Conservation (phyloP, 30 jellyfish, hydroid and myxozoan genomes). For the Aurelia sp. region DNA sequence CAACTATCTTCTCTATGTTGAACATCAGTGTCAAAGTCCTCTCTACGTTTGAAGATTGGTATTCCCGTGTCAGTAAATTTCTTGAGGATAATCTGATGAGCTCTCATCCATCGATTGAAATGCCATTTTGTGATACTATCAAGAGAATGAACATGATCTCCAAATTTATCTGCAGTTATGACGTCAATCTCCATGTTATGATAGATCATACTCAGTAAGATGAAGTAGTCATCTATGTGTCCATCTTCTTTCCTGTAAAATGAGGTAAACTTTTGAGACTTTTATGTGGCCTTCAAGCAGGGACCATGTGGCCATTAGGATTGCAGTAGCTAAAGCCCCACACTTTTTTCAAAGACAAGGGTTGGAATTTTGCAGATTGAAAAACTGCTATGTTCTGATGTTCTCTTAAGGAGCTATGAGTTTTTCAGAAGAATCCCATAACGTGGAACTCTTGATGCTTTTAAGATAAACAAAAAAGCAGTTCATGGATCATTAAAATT, state of each 20-base stretch:
- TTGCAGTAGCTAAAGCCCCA: too few relatives aligned
- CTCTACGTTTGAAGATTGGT: constrained; percentile 54
- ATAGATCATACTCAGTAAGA: constrained; percentile 37
- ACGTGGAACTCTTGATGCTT: too few relatives aligned
- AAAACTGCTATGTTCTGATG: too few relatives aligned
- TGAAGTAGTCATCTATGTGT: constrained; percentile 73
- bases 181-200: constrained; percentile 68
- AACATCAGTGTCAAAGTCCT: constrained; percentile 56
- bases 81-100: constrained; percentile 63
- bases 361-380: too few relatives aligned
- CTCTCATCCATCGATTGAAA: constrained; percentile 63
- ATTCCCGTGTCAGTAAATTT: constrained; percentile 46
- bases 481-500: too few relatives aligned
- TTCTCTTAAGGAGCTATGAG: too few relatives aligned
- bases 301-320: too few relatives aligned
- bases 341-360: too few relatives aligned
- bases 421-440: too few relatives aligned
- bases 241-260: constrained; percentile 52
- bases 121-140: constrained; percentile 33
- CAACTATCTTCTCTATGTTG: constrained; percentile 53
- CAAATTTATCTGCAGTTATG: constrained; percentile 66
- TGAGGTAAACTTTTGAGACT: background rate
- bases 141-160: constrained; percentile 59
- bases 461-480: too few relatives aligned
- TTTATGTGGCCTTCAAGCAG: too few relatives aligned